Conservation (phyloP, 2,113 vertebrate species). For the Poicephalus meyeri region DNA sequence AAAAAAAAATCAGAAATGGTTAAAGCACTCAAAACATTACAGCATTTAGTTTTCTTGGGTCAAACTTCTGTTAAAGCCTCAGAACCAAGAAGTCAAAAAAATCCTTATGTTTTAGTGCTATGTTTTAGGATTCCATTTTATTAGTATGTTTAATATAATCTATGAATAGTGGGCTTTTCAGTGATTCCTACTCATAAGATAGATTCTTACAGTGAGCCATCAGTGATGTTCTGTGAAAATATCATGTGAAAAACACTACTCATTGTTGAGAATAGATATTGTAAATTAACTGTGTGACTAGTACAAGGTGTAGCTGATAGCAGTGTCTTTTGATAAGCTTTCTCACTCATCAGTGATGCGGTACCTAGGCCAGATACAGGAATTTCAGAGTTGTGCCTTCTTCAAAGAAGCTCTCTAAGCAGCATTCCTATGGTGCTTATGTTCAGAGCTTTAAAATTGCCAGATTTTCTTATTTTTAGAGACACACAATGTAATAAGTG, state of each 20-base stretch:
- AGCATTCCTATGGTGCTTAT: background rate
- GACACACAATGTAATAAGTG: background rate
- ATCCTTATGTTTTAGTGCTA: background rate
- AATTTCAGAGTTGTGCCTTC: background rate
- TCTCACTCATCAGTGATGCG: background rate
- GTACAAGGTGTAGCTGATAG: background rate
- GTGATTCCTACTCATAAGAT: background rate
- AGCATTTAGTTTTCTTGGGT: background rate
- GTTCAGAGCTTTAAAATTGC: background rate
- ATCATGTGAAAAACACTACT: background rate
- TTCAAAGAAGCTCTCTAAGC: background rate
- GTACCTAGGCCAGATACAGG: background rate
- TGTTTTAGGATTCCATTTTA: background rate
- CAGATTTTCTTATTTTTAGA: background rate
- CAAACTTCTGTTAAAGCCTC: background rate
- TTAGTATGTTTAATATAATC: background rate
- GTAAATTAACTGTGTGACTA: background rate
- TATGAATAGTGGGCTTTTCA: background rate
- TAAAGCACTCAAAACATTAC: constrained; percentile 1
- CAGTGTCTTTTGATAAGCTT: background rate
- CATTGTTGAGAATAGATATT: background rate
- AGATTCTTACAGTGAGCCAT: background rate
- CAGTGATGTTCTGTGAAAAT: background rate
- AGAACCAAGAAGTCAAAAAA: background rate
- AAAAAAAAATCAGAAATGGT: background rate